Base-by-base conservation (phyloP, 92 coral and sea anemone species). In the Pocillopora grandis region DNA sequence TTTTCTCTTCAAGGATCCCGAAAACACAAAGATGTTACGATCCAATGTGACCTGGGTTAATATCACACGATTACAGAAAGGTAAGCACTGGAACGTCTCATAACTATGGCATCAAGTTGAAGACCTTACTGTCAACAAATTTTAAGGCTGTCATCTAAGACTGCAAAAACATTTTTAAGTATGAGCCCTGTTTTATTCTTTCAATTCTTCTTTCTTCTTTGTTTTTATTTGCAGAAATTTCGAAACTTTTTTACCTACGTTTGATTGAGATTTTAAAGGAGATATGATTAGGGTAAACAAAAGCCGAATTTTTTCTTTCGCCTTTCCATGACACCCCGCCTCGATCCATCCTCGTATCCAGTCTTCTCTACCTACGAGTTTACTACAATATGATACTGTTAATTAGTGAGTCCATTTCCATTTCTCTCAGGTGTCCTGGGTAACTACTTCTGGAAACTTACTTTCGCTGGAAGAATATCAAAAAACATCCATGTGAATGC, bases 381-480 rank as follows among this genome's bases (percentile, higher is more conserved):
- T 42, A 7, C 52, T 3, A 42, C 8, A 42, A 42, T 42, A 42
- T 42, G 52, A 3, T 42, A 42, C 7, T 17, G 75, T 35, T 70
- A 70, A 70, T 55, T 8, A 33, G 4, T 42, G 42, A 33, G 4
- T 10, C 21, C 75, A 7, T 19, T 37, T 67, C 36, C 5, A 1
- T 58, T 62, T 52, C 17, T 21, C 27, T 31, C 62, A 91, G 94
- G 94, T 11, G 37, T 18, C 65, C 64, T 84, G 72, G 91, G 88
- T 57, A 89, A 92, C 78, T 77, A 80, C 75, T 72, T 83, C 76
- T 92, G 90, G 70, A 72, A 77, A 77, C 78, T 92, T 12, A 71
- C 89, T 31, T 76, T 92, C 67, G 88, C 88, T 42, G 87, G 84
- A 36, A 87, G 93, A 85, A 77, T 71, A 62, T 90, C 95, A 81